phyloP scores from a whole-genome alignment of 2,888 invertebrate species.

The Ecliptopera silaceata region DNA sequence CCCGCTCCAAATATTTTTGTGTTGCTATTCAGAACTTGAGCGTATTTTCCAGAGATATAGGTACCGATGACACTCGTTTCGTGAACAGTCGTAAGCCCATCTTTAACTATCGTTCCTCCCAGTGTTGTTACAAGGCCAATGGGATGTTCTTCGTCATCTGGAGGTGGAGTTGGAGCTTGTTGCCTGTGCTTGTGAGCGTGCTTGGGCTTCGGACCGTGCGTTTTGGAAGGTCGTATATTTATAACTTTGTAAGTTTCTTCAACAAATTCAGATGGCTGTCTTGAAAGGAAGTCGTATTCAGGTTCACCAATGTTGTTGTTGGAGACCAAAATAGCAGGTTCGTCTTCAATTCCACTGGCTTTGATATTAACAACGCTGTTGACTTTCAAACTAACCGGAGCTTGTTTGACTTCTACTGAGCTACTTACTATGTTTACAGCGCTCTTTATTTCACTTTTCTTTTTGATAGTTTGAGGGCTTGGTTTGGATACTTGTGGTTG shows the following conservation, averaged over 20 bases:
- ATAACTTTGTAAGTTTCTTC: slow-evolving; percentile 94
- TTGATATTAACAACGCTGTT: slow-evolving; percentile 83
- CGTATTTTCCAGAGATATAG: slow-evolving; percentile 93
- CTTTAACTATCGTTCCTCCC: slow-evolving; percentile 92
- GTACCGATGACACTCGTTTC: slow-evolving; percentile 96
- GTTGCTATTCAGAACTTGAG: slow-evolving; percentile 92
- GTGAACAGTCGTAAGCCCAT: slow-evolving; percentile 92
- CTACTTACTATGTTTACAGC: slow-evolving; percentile 70
- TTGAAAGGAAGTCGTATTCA: slow-evolving; percentile 92
- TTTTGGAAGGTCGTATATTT: slow-evolving; percentile 88
- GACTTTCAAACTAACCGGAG: slow-evolving; percentile 67
- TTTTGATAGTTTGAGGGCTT: slow-evolving; percentile 52
- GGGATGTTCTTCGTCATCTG: slow-evolving; percentile 86
- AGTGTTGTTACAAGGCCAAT: slow-evolving; percentile 92
- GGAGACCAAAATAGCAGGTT: slow-evolving; percentile 83
- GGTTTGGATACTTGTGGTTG: slow-evolving; percentile 56
- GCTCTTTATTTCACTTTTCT: slow-evolving; percentile 66
- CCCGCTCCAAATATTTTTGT: slow-evolving; percentile 84
- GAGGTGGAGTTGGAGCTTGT: slow-evolving; percentile 69
- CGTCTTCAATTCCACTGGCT: slow-evolving; percentile 70
- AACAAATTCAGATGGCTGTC: slow-evolving; percentile 92
- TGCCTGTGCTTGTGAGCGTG: slow-evolving; percentile 67
- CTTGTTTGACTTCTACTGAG: slow-evolving; percentile 78
- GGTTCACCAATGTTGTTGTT: slow-evolving; percentile 91
- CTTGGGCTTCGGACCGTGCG: slow-evolving; percentile 73